phyloP scores from a whole-genome alignment of 2,888 invertebrate genomes.

The Metacarcinus magister region DNA sequence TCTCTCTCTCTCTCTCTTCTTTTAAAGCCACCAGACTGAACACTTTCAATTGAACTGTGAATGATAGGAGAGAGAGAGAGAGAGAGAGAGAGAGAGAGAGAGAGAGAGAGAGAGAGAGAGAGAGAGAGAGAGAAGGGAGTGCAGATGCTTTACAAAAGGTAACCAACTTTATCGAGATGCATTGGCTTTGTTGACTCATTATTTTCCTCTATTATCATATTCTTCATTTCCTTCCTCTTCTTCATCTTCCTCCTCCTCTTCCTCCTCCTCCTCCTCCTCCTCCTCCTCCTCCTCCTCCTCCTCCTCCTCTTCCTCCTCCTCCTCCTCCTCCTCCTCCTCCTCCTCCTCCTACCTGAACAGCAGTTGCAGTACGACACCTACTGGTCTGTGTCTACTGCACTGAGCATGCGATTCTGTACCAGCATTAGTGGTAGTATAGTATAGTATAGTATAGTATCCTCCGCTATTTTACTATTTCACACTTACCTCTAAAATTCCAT shows the following conservation, averaged over 20 bases:
- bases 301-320: neutral
- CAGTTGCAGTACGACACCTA: too few relatives aligned
- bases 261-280: neutral
- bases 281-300: neutral
- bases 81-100: conserved; percentile 26
- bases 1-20: neutral
- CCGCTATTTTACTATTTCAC: too few relatives aligned
- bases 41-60: too few relatives aligned
- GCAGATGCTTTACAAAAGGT: too few relatives aligned
- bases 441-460: too few relatives aligned
- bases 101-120: conserved; percentile 17
- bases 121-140: too few relatives aligned
- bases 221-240: neutral
- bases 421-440: too few relatives aligned
- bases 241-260: neutral
- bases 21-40: neutral
- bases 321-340: neutral
- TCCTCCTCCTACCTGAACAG: too few relatives aligned
- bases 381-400: too few relatives aligned
- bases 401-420: too few relatives aligned
- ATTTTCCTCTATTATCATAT: neutral
- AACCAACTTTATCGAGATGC: too few relatives aligned
- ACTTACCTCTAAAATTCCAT: too few relatives aligned
- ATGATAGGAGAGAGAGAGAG: conserved; percentile 7
- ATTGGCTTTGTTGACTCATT: neutral